phyloP scores from a whole-genome alignment of 2,113 vertebrate species.

The Notothenia rossii region DNA sequence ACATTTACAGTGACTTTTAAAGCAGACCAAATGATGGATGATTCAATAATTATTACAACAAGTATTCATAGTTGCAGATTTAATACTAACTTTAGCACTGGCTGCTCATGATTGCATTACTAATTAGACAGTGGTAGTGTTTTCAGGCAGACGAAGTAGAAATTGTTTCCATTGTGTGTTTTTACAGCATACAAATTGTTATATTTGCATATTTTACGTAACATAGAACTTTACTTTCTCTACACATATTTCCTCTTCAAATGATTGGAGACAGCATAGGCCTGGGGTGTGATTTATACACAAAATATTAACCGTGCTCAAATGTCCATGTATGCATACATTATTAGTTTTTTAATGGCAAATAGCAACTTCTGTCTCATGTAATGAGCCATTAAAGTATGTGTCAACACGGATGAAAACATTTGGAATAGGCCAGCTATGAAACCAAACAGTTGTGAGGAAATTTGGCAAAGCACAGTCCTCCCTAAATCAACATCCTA shows the following conservation, averaged over 20 bases:
- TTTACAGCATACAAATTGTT: not conserved
- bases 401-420: constrained; percentile 38
- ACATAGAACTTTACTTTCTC: too few species aligned
- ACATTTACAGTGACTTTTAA: not conserved
- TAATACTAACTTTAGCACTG: not conserved
- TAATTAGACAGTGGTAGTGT: not conserved
- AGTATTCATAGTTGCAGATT: not conserved
- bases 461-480: constrained; percentile 25
- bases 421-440: not conserved
- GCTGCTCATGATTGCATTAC: not conserved
- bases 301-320: too few species aligned
- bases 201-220: too few species aligned
- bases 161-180: not conserved
- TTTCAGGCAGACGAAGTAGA: not conserved
- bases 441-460: constrained; percentile 21
- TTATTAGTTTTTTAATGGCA: not conserved
- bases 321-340: too few species aligned
- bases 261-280: not conserved
- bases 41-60: not conserved
- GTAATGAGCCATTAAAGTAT: constrained; percentile 1
- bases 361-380: not conserved
- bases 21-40: not conserved
- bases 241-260: too few species aligned
- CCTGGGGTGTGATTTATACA: too few species aligned
- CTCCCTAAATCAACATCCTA: constrained; percentile 67